These are phyloP conservation scores for Bombyx mori DNA, from an alignment of 1,140 invertebrate genomes.

Conservation along the genomic window ASM3026992v2 NC_085123.1:11318501-11319000, in stretches of 20 bases:
- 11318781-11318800: neutral
- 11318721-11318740: constrained; percentile 14
- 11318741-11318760: constrained; percentile 10
- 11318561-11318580: no score
- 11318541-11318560: no score
- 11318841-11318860: neutral
- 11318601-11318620: no score
- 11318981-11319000: no score
- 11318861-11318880: neutral
- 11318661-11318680: constrained; percentile 19
- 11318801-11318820: neutral
- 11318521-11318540: no score
- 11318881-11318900: neutral
- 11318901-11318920: no score
- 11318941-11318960: no score
- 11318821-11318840: neutral
- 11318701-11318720: constrained; percentile 24
- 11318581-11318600: no score
- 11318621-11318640: neutral
- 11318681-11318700: constrained; percentile 17
- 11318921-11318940: no score
- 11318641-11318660: constrained; percentile 11
- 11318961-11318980: no score
- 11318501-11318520: no score
- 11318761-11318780: neutral